Base-by-base conservation (phyloP, 2,888 invertebrate species). In the Mesorhabditis sp. region DNA sequence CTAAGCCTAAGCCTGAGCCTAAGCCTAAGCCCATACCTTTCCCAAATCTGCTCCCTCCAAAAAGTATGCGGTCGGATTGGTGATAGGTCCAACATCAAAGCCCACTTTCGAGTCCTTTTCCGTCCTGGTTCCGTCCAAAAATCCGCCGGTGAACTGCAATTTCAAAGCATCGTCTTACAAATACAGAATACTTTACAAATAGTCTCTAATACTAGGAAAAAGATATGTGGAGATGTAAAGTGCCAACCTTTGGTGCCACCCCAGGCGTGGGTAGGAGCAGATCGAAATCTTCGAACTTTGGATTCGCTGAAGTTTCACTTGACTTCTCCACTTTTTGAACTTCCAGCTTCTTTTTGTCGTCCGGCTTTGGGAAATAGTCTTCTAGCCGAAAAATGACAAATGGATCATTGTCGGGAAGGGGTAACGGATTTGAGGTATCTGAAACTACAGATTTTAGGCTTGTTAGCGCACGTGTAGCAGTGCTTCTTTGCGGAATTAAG, bases 31-130 rank as follows among this genome's bases (percentile, higher is more conserved):
- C 28, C 28, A 28, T 28, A 77, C 71, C 70, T 81, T 81, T 42
- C 80, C 81, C 50, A 82, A 73, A 68, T 80, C 73, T 63, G 76
- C 76, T 45, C 82, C 82, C 62, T 79, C 76, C 42, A 82, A 70
- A 68, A 74, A 82, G 65, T 76, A 80, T 41, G 81, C 76, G 45
- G 82, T 78, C 65, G 82, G 82, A 68, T 82, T 82, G 62, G 75
- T 76, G 45, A 82, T 74, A 45, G 82, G 71, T 15, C 72, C 74
- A n/a, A 66, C n/a, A 7, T 42, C 72, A n/a, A 13, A 50, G 7
- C 58, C n/a, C 58, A 50, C 58, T 50, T 50, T 50, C 13, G 13
- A 50, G 13, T 50, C 50, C 50, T 50, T 13, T 1, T 50, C 28
- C 28, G 58, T 50, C n/a, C n/a, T 13, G n/a, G 7, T 50, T 50